These are phyloP conservation scores for Prionailurus bengalensis DNA, from an alignment of 2,113 vertebrate genomes.

Conservation along the genomic window DNA sequence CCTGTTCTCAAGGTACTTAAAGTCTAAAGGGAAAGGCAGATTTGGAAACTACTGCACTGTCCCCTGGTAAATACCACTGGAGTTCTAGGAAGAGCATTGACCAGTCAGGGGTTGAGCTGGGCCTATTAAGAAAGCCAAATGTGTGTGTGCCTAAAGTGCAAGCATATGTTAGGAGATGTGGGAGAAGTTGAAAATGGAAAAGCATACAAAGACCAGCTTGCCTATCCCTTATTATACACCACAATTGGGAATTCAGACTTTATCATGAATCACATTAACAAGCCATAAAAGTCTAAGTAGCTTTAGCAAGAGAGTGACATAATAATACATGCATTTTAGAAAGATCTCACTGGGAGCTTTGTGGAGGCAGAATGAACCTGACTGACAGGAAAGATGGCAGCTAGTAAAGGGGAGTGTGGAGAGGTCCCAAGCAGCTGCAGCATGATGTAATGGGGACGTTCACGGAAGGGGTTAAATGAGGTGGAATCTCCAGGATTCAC, in stretches of 20 bases:
- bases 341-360: not conserved
- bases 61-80: not conserved
- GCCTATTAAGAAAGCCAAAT: not conserved
- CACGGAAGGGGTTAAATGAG: not conserved
- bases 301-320: not conserved
- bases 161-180: not conserved
- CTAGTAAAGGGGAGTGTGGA: accelerated
- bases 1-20: not conserved
- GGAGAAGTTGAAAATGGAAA: not conserved
- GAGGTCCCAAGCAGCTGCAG: not conserved
- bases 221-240: not conserved
- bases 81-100: not conserved
- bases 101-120: not conserved
- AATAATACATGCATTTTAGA: not conserved
- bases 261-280: not conserved
- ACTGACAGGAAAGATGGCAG: not conserved
- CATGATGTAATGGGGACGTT: too few relatives aligned
- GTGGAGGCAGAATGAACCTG: not conserved
- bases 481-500: not conserved
- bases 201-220: not conserved
- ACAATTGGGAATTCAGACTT: not conserved
- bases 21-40: not conserved
- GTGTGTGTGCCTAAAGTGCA: not conserved
- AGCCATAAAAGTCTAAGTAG: not conserved
- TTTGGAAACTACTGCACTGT: not conserved